phyloP scores from a whole-genome alignment of 2,888 invertebrate species.

The Antheraea yamamai region DNA sequence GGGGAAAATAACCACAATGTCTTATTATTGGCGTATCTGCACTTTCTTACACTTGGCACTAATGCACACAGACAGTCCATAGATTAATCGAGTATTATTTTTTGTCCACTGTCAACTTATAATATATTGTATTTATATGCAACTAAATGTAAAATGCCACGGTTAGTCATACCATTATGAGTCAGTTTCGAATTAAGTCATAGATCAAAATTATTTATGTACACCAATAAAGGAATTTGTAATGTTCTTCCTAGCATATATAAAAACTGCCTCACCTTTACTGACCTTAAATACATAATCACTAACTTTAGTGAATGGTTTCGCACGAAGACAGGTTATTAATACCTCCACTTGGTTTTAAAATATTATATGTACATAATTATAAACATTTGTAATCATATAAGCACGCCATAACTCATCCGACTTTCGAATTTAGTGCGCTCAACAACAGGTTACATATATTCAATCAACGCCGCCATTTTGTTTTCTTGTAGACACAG shows the following conservation, averaged over 20 bases:
- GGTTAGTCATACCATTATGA: not conserved
- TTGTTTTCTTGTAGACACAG: not conserved
- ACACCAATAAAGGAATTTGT: conserved; percentile 1
- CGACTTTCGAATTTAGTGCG: not conserved
- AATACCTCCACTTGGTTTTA: not conserved
- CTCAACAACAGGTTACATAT: not conserved
- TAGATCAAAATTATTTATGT: conserved; percentile 10
- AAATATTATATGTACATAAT: not conserved
- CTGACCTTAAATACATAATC: not conserved
- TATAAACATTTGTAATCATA: not conserved
- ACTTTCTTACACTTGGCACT: not conserved
- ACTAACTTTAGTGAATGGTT: not conserved
- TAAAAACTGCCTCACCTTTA: conserved; percentile 9
- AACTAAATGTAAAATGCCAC: conserved; percentile 3
- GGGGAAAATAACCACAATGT: not conserved
- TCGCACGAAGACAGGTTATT: not conserved
- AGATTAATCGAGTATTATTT: not conserved
- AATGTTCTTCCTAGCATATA: not conserved
- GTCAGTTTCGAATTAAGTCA: conserved; percentile 8
- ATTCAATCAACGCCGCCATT: not conserved
- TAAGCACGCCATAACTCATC: not conserved
- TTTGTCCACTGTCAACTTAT: not conserved
- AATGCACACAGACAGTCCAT: not conserved
- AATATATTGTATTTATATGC: not conserved
- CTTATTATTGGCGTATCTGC: not conserved